phyloP scores from a whole-genome alignment of 2,113 vertebrate species.

The Propithecus coquereli region DNA sequence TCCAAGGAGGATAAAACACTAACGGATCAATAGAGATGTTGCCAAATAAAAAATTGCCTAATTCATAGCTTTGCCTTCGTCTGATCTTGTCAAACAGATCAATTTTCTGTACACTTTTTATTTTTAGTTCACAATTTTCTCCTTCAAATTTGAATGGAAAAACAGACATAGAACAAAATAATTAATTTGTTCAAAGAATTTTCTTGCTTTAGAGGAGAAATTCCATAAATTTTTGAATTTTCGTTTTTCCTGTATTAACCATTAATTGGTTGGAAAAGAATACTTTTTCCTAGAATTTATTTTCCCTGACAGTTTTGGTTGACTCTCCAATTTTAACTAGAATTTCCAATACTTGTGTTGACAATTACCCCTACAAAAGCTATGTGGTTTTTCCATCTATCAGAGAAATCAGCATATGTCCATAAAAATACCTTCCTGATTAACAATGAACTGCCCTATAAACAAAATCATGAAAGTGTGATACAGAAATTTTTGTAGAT shows the following conservation, averaged over 20 bases:
- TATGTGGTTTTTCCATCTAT: background rate
- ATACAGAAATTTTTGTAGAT: background rate
- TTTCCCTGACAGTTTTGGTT: background rate
- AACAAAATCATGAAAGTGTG: background rate
- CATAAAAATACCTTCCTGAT: conserved; percentile 13
- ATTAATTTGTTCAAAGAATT: background rate
- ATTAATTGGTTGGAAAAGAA: background rate
- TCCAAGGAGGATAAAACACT: background rate
- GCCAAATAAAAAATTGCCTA: background rate
- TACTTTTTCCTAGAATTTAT: background rate
- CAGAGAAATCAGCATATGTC: background rate
- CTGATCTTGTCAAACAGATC: background rate
- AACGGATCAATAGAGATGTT: background rate
- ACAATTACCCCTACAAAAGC: background rate
- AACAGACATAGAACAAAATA: background rate
- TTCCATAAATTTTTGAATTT: background rate
- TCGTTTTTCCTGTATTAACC: background rate
- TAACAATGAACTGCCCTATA: background rate
- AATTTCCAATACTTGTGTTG: background rate
- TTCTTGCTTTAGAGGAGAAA: background rate
- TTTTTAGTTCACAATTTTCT: background rate
- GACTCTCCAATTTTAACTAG: background rate
- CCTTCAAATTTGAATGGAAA: conserved; percentile 1
- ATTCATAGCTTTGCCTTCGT: background rate
- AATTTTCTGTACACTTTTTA: background rate